phyloP scores from a whole-genome alignment of 2,797 vertebrate species.

The Acanthopagrus latus region DNA sequence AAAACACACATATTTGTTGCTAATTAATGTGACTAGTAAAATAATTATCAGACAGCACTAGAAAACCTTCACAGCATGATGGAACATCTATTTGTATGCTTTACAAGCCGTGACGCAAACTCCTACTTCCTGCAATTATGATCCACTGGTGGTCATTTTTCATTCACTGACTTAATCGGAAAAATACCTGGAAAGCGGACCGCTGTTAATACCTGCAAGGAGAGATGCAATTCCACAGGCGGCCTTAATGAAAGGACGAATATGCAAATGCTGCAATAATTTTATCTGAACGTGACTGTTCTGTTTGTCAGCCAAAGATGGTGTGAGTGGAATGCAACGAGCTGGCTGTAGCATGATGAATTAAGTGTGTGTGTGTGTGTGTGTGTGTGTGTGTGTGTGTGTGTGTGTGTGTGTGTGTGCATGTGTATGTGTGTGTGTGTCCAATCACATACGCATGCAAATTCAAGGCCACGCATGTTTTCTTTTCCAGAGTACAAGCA shows the following conservation, averaged over 20 bases:
- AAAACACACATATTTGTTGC: too few species aligned
- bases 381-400: constrained; percentile 12
- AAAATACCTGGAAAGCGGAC: constrained; percentile 4
- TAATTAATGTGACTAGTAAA: not conserved
- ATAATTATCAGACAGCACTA: not conserved
- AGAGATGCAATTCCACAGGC: constrained; percentile 1
- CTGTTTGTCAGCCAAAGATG: not conserved
- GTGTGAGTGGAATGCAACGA: constrained; percentile 29
- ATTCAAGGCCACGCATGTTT: constrained; percentile 2
- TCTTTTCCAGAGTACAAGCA: not conserved
- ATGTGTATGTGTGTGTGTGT: not conserved
- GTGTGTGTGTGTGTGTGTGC: too few species aligned
- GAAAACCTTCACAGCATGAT: not conserved
- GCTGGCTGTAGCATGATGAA: not conserved
- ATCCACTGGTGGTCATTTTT: constrained; percentile 31
- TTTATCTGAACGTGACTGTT: constrained; percentile 25
- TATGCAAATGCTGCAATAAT: constrained; percentile 54
- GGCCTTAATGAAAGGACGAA: constrained; percentile 35
- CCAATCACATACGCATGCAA: constrained; percentile 14
- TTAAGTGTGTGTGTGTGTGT: not conserved
- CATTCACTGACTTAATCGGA: constrained; percentile 44
- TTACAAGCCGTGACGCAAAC: constrained; percentile 16
- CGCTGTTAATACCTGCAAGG: not conserved
- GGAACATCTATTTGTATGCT: constrained; percentile 10
- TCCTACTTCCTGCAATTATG: constrained; percentile 21